Evolutionary conservation across 2,797 vertebrate species (phyloP), one percentile per base, ranked within the genome.

Genomic region (Dermochelys coriacea): DNA sequence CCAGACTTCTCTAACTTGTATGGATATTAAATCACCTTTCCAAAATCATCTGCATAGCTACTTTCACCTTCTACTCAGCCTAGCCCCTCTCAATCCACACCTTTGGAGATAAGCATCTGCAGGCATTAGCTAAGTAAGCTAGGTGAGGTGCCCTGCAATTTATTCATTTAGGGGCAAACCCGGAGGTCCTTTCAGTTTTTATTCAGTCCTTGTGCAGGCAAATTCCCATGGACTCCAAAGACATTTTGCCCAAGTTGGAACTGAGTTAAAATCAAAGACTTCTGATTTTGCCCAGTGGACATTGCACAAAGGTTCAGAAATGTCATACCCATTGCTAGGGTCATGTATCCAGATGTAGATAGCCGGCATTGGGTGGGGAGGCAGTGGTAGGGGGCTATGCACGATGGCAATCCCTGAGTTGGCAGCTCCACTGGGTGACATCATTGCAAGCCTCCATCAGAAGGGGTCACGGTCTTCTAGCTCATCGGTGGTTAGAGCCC

Each of bases 281-380:
- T 47, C 41, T 14, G 27, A 29, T 49, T 77, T 29, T 77, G 45
- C 27, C 45, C 45, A 49, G 27, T 49, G 45, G 27, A 31, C 29
- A 15, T 18, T 18, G 27, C 45, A 64, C 8, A 77, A 10, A 47
- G 45, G 45, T 27, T 77, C 25, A 47, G 12, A 47, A 7, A 49
- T 77, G 41, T 41, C 5, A 2, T 74, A 45, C n/a, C 37, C 34
- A 9, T 71, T n/a, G 5, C n/a, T 21, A 49, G 74, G 41, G 25
- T 15, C 25, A 29, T 5, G 27, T 8, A 12, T 29, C 27, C 27
- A 49, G 74, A 77, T 31, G 45, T 47, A 29, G 50, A 54, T 82
- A 8, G 2, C 25, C 52, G 5, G 12, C 1, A 7, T 1, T 31
- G 49, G n/a, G 11, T 81, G 61, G 8, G 18, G 61, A n/a, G 34